Evolutionary conservation across 2,113 vertebrate species (phyloP).

Genomic region (Leuciscus idus): DNA sequence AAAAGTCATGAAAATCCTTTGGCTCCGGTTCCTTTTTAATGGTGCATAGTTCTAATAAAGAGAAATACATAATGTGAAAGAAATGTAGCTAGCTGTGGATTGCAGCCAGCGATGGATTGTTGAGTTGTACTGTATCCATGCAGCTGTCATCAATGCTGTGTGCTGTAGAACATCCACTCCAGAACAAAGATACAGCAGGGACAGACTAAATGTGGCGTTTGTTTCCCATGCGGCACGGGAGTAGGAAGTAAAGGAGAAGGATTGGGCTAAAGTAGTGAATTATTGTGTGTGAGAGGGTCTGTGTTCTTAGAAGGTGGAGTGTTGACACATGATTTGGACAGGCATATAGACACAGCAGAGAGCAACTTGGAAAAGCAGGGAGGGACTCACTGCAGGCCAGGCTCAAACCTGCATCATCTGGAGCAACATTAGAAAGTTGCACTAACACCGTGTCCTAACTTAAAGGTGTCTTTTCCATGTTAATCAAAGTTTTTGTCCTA

Average conservation of each 20-base stretch:
- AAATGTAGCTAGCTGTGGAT: slow-evolving; percentile 55
- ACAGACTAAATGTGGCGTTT: slow-evolving; percentile 22
- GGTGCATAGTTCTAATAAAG: background rate
- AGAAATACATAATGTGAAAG: slow-evolving; percentile 48
- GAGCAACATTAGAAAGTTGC: background rate
- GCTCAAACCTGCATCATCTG: background rate
- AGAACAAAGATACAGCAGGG: background rate
- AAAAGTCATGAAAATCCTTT: background rate
- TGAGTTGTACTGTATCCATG: slow-evolving; percentile 23
- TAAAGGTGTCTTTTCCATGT: too few species aligned
- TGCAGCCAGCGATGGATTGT: slow-evolving; percentile 33
- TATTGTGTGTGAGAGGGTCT: background rate
- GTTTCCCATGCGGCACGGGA: background rate
- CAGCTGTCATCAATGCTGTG: slow-evolving; percentile 34
- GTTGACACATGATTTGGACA: background rate
- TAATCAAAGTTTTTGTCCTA: too few species aligned
- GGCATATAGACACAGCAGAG: background rate
- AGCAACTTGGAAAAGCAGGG: background rate
- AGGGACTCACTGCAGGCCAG: background rate
- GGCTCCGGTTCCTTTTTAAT: background rate
- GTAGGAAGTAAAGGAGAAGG: background rate
- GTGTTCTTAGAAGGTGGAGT: background rate
- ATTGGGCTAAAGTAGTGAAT: background rate
- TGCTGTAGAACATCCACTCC: slow-evolving; percentile 6
- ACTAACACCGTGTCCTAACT: too few species aligned